These are phyloP conservation scores for Aldrovandia affinis DNA, from an alignment of 2,797 vertebrate genomes.

Conservation along the genomic window DNA sequence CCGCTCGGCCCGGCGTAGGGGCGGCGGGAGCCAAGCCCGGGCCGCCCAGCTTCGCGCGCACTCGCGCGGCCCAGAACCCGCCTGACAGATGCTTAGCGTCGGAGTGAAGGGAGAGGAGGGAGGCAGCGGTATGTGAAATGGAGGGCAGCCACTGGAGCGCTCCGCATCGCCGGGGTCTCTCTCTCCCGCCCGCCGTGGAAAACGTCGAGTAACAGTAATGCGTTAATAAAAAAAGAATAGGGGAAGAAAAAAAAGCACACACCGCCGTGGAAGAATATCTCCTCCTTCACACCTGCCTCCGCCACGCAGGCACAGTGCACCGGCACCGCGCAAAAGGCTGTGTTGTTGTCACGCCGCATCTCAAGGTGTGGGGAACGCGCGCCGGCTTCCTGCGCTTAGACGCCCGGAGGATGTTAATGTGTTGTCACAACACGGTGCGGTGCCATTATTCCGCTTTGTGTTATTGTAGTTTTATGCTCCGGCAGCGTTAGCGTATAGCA, in stretches of 20 bases:
- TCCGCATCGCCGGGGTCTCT: constrained; percentile 71
- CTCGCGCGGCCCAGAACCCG: constrained; percentile 61
- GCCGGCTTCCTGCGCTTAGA: background rate
- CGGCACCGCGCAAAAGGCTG: background rate
- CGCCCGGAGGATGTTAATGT: background rate
- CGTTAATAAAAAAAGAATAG: background rate
- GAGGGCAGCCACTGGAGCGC: constrained; percentile 66
- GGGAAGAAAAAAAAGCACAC: too few relatives aligned
- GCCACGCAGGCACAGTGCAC: background rate
- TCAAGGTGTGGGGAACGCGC: background rate
- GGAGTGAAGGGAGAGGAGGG: constrained; percentile 67
- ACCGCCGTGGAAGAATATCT: background rate
- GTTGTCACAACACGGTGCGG: background rate
- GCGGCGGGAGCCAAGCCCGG: constrained; percentile 25
- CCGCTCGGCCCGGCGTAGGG: constrained; percentile 26
- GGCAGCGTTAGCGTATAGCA: too few relatives aligned
- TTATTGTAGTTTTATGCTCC: background rate
- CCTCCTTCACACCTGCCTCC: background rate
- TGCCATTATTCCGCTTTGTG: background rate
- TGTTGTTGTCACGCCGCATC: background rate
- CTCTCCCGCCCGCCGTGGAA: constrained; percentile 59
- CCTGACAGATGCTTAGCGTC: constrained; percentile 66
- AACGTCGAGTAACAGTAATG: constrained; percentile 34
- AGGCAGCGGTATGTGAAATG: constrained; percentile 75
- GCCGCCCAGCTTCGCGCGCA: constrained; percentile 52